phyloP scores from a whole-genome alignment of 2,113 vertebrate genomes.

The Hipposideros armiger region DNA sequence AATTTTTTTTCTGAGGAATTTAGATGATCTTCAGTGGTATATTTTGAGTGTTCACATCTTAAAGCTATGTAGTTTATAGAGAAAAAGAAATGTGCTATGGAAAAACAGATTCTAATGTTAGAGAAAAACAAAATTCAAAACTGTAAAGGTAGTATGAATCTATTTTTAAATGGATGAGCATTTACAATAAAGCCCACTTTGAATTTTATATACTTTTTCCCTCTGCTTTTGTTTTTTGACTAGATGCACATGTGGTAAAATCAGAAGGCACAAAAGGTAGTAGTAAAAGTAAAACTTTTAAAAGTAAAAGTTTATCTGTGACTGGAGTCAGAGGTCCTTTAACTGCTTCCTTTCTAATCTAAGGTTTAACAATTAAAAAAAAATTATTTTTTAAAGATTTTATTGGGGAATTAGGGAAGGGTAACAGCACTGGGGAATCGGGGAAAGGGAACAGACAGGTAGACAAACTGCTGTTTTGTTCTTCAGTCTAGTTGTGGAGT shows the following conservation, averaged over 20 bases:
- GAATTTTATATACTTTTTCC: background rate
- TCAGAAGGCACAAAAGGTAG: background rate
- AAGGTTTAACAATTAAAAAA: background rate
- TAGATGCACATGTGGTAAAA: background rate
- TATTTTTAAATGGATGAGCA: background rate
- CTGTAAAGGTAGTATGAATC: background rate
- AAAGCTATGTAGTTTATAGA: slow-evolving; percentile 1
- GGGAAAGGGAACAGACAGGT: too few relatives aligned
- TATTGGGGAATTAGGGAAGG: too few relatives aligned
- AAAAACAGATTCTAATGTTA: slow-evolving; percentile 19
- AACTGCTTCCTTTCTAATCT: background rate
- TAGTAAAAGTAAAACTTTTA: background rate
- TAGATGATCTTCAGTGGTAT: background rate
- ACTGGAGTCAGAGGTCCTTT: background rate
- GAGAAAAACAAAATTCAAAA: slow-evolving; percentile 13
- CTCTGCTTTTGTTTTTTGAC: background rate
- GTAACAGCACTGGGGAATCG: too few relatives aligned
- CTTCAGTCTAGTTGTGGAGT: too few relatives aligned
- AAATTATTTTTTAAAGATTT: too few relatives aligned
- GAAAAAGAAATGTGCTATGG: slow-evolving; percentile 39
- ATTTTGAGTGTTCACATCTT: slow-evolving; percentile 31
- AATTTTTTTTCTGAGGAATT: slow-evolving; percentile 4
- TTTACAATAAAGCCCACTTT: background rate
- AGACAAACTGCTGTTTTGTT: too few relatives aligned
- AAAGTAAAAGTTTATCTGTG: background rate